phyloP scores from a whole-genome alignment of 2,113 vertebrate genomes.

The Eclectus roratus region DNA sequence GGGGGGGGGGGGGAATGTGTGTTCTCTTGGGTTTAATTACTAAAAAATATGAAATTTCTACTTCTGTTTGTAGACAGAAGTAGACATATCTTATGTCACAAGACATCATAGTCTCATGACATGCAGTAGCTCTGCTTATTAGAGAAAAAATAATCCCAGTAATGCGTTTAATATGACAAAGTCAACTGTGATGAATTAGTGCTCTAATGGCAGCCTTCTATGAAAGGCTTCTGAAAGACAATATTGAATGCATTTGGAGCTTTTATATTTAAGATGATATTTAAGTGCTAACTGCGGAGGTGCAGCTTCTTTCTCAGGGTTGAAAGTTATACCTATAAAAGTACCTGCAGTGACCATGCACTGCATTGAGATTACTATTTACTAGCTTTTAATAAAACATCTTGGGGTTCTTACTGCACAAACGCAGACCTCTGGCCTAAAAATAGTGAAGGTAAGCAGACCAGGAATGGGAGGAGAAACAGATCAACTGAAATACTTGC shows the following conservation, averaged over 20 bases:
- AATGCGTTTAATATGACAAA: not conserved
- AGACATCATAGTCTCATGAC: not conserved
- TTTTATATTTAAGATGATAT: not conserved
- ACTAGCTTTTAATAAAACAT: not conserved
- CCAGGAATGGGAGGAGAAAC: not conserved
- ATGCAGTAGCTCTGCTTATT: not conserved
- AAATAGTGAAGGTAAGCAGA: not conserved
- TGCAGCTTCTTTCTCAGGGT: not conserved
- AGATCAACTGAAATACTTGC: constrained; percentile 31
- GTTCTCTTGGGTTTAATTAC: not conserved
- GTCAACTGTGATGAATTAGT: not conserved
- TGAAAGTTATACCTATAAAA: not conserved
- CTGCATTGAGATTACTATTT: not conserved
- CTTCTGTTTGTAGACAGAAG: not conserved
- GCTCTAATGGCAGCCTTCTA: not conserved
- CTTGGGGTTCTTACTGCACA: not conserved
- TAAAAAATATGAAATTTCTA: not conserved
- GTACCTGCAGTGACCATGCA: not conserved
- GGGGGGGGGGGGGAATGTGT: not conserved
- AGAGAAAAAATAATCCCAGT: not conserved
- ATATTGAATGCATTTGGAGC: not conserved
- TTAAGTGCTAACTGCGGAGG: not conserved
- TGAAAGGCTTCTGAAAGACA: not conserved
- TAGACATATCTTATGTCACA: not conserved
- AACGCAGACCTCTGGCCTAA: not conserved